These are phyloP conservation scores for Pyrrhura leucotis DNA, from an alignment of 2,797 vertebrate species.

Conservation along the genomic window DNA sequence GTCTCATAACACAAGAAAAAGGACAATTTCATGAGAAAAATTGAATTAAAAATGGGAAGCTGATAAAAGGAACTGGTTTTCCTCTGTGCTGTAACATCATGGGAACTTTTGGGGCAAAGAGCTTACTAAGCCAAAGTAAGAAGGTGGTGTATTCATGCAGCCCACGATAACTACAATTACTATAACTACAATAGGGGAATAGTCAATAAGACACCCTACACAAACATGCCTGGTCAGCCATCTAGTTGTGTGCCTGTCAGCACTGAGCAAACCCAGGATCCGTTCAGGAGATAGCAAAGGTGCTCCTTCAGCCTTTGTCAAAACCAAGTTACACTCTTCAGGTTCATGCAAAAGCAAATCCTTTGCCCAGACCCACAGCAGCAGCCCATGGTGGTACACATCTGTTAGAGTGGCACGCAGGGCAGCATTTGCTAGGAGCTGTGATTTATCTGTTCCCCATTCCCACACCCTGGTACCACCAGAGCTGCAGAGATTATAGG, in stretches of 20 bases:
- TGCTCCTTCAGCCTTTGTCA: background rate
- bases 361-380: background rate
- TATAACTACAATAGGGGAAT: background rate
- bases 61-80: background rate
- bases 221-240: background rate
- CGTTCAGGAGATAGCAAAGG: background rate
- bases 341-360: background rate
- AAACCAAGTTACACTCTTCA: background rate
- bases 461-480: background rate
- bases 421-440: background rate
- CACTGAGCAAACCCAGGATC: background rate
- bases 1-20: conserved; percentile 10
- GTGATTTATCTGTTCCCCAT: background rate
- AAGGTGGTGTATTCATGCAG: background rate
- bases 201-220: background rate
- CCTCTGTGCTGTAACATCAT: background rate
- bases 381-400: too few relatives aligned
- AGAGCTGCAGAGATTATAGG: background rate
- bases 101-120: background rate
- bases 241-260: background rate
- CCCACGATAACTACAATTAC: background rate
- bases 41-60: background rate
- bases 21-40: background rate
- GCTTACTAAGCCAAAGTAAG: background rate
- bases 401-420: background rate